These are phyloP conservation scores for Psammodynastes pulverulentus DNA, from an alignment of 2,113 vertebrate species.

Conservation along the genomic window DNA sequence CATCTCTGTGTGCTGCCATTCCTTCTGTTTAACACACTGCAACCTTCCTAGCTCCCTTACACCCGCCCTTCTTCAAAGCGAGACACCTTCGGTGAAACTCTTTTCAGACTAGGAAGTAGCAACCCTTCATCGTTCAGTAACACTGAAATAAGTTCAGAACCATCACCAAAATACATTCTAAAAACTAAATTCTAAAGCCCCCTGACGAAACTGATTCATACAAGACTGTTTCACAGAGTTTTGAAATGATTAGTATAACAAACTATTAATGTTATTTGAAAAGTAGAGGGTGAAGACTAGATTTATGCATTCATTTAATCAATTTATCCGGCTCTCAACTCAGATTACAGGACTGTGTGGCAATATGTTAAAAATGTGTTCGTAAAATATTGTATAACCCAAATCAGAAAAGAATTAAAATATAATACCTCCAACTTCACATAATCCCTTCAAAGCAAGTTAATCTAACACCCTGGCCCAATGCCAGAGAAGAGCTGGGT, in stretches of 20 bases:
- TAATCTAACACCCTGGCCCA: background rate
- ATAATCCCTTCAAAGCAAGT: background rate
- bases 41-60: background rate
- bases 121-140: background rate
- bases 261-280: background rate
- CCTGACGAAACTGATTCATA: background rate
- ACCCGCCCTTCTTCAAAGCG: background rate
- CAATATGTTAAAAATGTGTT: background rate
- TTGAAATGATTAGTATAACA: background rate
- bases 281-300: background rate
- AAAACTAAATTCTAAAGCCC: background rate
- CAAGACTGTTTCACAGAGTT: background rate
- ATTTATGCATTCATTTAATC: background rate
- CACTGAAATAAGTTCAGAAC: background rate
- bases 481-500: background rate
- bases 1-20: background rate
- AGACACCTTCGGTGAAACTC: background rate
- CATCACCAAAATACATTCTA: background rate
- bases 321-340: background rate
- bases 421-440: background rate
- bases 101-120: background rate
- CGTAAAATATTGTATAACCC: background rate
- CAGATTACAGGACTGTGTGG: background rate
- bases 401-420: background rate
- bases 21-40: background rate